Evolutionary conservation across 2,888 invertebrate species (phyloP).

Genomic region (Nephrocerus scutellatus): DNA sequence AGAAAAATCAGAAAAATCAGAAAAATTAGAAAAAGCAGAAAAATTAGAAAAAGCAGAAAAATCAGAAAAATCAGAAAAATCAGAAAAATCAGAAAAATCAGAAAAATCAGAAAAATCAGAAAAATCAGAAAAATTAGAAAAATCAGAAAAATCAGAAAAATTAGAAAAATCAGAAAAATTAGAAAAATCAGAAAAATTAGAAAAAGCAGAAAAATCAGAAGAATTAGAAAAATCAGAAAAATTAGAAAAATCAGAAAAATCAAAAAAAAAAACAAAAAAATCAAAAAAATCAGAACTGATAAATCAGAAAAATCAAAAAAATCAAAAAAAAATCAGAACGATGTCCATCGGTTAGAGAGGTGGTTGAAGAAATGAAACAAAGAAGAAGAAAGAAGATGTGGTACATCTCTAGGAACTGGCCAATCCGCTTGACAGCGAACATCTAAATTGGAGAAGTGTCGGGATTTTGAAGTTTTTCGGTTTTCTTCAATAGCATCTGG

Average conservation of each 20-base stretch:
- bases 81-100: not conserved
- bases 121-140: not conserved
- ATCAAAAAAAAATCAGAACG: slow-evolving; percentile 1
- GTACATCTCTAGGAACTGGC: too few relatives aligned
- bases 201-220: slow-evolving; percentile 1
- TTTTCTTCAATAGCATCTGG: not conserved
- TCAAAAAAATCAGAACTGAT: slow-evolving; percentile 3
- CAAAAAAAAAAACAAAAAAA: slow-evolving; percentile 1
- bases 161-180: not conserved
- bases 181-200: slow-evolving; percentile 2
- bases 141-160: not conserved
- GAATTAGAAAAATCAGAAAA: slow-evolving; percentile 1
- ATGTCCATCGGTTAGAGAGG: not conserved
- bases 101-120: not conserved
- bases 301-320: not conserved
- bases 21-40: slow-evolving; percentile 2
- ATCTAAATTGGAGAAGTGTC: too few relatives aligned
- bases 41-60: not conserved
- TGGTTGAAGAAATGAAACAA: not conserved
- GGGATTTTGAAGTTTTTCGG: too few relatives aligned
- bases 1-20: slow-evolving; percentile 3
- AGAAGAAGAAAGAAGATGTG: not conserved
- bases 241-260: slow-evolving; percentile 1
- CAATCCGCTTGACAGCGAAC: too few relatives aligned
- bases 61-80: not conserved